A percentile compares a stretch with the other conserved stretches of the same genome.
Conservation (phyloP, 2,888 invertebrate genomes). For the Lordiphosa andalusiaca region DNA sequence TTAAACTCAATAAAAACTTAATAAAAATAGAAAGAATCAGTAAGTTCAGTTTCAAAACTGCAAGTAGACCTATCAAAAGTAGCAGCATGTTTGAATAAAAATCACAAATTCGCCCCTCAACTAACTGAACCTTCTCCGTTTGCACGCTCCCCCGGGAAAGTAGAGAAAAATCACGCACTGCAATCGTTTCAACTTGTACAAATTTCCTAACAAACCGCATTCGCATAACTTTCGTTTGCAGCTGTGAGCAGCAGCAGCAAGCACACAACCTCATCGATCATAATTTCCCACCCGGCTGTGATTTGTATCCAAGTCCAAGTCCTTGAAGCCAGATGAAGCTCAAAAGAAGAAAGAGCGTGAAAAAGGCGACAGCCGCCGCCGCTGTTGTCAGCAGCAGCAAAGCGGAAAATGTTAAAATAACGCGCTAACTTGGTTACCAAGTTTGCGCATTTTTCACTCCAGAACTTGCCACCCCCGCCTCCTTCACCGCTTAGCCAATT, state of each 20-base stretch:
- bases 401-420: conserved; percentile 43
- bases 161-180: conserved; percentile 32
- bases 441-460: conserved; percentile 75
- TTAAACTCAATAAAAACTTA: too few species aligned
- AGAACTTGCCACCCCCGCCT: conserved; percentile 58
- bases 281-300: conserved; percentile 65
- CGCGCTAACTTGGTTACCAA: conserved; percentile 75
- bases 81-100: not conserved
- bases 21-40: too few species aligned
- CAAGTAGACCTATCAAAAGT: too few species aligned
- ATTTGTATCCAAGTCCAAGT: conserved; percentile 61
- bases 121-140: not conserved
- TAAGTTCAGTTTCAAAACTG: too few species aligned
- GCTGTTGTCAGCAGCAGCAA: conserved; percentile 26
- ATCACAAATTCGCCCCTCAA: not conserved
- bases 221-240: conserved; percentile 47
- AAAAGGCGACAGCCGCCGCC: conserved; percentile 38
- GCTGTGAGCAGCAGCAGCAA: conserved; percentile 18
- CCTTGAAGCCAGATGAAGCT: conserved; percentile 49
- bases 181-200: conserved; percentile 66
- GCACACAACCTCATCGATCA: conserved; percentile 59
- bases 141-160: not conserved
- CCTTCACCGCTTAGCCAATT: conserved; percentile 11
- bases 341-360: conserved; percentile 16
- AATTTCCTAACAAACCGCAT: conserved; percentile 64